phyloP scores from a whole-genome alignment of 1,140 invertebrate species.

The Gonioctena quinquepunctata region DNA sequence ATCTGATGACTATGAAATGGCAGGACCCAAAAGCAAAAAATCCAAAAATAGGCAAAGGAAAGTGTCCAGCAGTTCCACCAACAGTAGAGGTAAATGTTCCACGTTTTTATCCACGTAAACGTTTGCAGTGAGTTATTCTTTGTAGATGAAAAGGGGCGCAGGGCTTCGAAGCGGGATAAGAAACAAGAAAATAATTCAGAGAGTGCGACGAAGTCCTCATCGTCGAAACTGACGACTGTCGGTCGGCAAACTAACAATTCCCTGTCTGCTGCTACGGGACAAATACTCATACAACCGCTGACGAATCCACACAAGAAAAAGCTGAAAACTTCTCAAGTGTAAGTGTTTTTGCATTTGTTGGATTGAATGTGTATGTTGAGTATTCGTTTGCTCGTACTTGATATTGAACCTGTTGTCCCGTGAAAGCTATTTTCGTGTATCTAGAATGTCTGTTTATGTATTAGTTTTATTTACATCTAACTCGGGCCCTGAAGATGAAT shows the following conservation, averaged over 20 bases:
- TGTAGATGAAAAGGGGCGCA: slow-evolving; percentile 15
- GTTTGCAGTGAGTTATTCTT: neutral
- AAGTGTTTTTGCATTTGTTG: slow-evolving; percentile 55
- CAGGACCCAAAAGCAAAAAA: slow-evolving; percentile 39
- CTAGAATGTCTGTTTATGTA: too few species aligned
- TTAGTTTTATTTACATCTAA: too few species aligned
- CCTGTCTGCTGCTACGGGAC: slow-evolving; percentile 78
- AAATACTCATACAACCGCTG: slow-evolving; percentile 73
- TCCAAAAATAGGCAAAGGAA: slow-evolving; percentile 38
- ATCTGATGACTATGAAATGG: slow-evolving; percentile 46
- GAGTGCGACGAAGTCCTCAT: neutral
- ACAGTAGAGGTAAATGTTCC: neutral
- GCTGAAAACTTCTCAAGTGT: slow-evolving; percentile 69
- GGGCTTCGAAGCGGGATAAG: slow-evolving; percentile 18
- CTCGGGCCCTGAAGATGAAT: too few species aligned
- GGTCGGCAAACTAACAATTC: slow-evolving; percentile 87
- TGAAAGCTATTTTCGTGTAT: too few species aligned
- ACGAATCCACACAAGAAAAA: slow-evolving; percentile 59
- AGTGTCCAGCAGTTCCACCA: neutral
- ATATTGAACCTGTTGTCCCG: too few species aligned
- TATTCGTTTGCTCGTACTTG: neutral
- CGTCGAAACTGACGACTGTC: slow-evolving; percentile 40
- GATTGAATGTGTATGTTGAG: too few species aligned
- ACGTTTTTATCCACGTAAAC: neutral
- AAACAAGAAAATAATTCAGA: neutral